Conservation (phyloP, 2,888 invertebrate species). For the Drosophila neonasuta region DNA sequence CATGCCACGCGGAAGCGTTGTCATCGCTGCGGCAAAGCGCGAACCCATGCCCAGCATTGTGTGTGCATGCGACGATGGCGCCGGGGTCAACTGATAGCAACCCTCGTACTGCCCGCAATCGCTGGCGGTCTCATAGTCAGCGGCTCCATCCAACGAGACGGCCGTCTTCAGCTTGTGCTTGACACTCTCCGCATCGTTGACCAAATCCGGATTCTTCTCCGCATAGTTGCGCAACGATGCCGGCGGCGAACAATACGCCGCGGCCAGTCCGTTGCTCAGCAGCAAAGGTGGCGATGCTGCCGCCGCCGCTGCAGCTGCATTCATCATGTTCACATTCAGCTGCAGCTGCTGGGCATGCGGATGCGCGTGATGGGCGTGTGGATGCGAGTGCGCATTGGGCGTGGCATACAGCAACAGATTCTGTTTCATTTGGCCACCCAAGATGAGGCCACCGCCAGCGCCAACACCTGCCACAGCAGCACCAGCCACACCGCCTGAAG, state of each 20-base stretch:
- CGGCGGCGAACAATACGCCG: slow-evolving; percentile 84
- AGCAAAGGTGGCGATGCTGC: slow-evolving; percentile 75
- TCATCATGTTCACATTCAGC: slow-evolving; percentile 73
- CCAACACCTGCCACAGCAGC: slow-evolving; percentile 15
- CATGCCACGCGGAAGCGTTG: slow-evolving; percentile 83
- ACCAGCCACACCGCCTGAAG: slow-evolving; percentile 44
- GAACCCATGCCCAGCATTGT: slow-evolving; percentile 62
- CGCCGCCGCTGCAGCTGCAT: slow-evolving; percentile 57
- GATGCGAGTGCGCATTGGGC: slow-evolving; percentile 56
- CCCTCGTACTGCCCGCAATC: slow-evolving; percentile 81
- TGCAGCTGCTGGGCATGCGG: slow-evolving; percentile 59
- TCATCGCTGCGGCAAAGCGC: slow-evolving; percentile 83
- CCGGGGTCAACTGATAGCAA: slow-evolving; percentile 79
- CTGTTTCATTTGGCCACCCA: slow-evolving; percentile 81
- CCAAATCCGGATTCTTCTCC: slow-evolving; percentile 91
- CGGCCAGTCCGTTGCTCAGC: slow-evolving; percentile 67
- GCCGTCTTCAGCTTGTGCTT: slow-evolving; percentile 83
- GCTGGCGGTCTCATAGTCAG: slow-evolving; percentile 78
- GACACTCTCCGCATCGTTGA: slow-evolving; percentile 88
- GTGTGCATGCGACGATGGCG: slow-evolving; percentile 78
- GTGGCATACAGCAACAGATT: slow-evolving; percentile 80
- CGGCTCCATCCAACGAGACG: slow-evolving; percentile 80
- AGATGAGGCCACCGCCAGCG: slow-evolving; percentile 70
- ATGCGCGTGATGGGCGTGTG: slow-evolving; percentile 21
- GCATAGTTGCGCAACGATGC: slow-evolving; percentile 83